These are phyloP conservation scores for Hydroisotoma schaefferi DNA, from an alignment of 2,888 invertebrate genomes.

Conservation along the genomic window DNA sequence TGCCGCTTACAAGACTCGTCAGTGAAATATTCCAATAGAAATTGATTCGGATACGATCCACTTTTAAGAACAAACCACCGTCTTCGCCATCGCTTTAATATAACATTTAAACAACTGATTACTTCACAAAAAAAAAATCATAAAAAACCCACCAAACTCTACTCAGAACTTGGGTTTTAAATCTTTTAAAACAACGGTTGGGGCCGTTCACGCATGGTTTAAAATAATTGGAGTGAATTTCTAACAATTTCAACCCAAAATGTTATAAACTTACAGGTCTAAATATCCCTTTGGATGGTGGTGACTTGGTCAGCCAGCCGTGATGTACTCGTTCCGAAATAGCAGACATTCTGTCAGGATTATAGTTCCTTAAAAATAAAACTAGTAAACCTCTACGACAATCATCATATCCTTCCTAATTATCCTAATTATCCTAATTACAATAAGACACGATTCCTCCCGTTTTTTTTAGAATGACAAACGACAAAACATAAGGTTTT, in stretches of 20 bases:
- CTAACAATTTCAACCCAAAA: background rate
- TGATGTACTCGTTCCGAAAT: conserved; percentile 71
- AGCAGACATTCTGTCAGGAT: conserved; percentile 18
- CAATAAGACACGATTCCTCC: too few relatives aligned
- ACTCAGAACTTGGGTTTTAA: too few relatives aligned
- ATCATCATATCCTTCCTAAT: too few relatives aligned
- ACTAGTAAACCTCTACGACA: too few relatives aligned
- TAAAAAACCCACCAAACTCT: background rate
- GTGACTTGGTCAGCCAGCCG: conserved; percentile 95
- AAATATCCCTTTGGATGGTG: conserved; percentile 86
- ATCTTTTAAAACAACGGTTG: too few relatives aligned
- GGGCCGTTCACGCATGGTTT: too few relatives aligned
- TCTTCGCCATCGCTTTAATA: conserved; percentile 82
- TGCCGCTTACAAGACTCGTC: conserved; percentile 78
- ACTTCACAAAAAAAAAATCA: conserved; percentile 1
- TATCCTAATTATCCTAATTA: too few relatives aligned
- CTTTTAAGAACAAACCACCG: conserved; percentile 90
- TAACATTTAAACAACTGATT: too few relatives aligned
- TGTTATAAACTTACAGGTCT: conserved; percentile 74
- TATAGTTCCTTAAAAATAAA: too few relatives aligned
- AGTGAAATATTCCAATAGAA: conserved; percentile 88
- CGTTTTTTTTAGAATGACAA: too few relatives aligned
- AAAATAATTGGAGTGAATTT: conserved; percentile 3
- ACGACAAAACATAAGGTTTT: too few relatives aligned
- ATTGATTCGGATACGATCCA: conserved; percentile 89